Conservation (phyloP, 1,140 invertebrate species). For the Limonius californicus region DNA sequence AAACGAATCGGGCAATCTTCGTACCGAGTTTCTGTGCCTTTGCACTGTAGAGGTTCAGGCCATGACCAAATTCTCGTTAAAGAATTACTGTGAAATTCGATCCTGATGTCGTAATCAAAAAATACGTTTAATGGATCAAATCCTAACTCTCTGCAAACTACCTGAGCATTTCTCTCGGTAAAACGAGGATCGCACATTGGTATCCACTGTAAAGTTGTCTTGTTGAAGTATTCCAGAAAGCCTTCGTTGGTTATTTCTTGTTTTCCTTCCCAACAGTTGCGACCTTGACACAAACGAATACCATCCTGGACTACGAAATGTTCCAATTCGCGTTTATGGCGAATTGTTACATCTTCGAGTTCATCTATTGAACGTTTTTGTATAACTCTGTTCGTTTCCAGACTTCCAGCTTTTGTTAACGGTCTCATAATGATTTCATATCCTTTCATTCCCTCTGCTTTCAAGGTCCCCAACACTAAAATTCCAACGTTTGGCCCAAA, state of each 20-base stretch:
- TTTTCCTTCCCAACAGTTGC: slow-evolving; percentile 60
- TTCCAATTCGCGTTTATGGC: slow-evolving; percentile 51
- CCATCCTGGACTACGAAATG: slow-evolving; percentile 47
- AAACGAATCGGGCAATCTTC: slow-evolving; percentile 85
- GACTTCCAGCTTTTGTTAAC: slow-evolving; percentile 45
- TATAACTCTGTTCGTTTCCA: slow-evolving; percentile 46
- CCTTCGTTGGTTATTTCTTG: slow-evolving; percentile 61
- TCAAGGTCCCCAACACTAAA: slow-evolving; percentile 88
- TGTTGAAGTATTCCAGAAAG: slow-evolving; percentile 94
- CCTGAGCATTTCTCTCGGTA: slow-evolving; percentile 90
- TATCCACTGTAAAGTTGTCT: slow-evolving; percentile 92
- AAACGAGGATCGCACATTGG: slow-evolving; percentile 95
- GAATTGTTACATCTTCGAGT: slow-evolving; percentile 41
- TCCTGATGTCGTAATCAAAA: slow-evolving; percentile 72
- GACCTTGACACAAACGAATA: slow-evolving; percentile 73
- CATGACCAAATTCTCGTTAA: slow-evolving; percentile 85
- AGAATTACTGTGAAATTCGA: slow-evolving; percentile 82
- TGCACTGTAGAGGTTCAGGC: slow-evolving; percentile 86
- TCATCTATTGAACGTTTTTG: slow-evolving; percentile 43
- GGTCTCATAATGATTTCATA: slow-evolving; percentile 84
- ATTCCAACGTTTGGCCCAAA: slow-evolving; percentile 97
- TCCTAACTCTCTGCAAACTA: slow-evolving; percentile 92
- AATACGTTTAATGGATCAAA: slow-evolving; percentile 85
- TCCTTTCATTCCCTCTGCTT: slow-evolving; percentile 74
- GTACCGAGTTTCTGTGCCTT: slow-evolving; percentile 78